Percentiles rank a stretch among this genome's conserved stretches.
phyloP scores from a whole-genome alignment of 2,113 vertebrate species.

The Pelecanoides urinatrix region DNA sequence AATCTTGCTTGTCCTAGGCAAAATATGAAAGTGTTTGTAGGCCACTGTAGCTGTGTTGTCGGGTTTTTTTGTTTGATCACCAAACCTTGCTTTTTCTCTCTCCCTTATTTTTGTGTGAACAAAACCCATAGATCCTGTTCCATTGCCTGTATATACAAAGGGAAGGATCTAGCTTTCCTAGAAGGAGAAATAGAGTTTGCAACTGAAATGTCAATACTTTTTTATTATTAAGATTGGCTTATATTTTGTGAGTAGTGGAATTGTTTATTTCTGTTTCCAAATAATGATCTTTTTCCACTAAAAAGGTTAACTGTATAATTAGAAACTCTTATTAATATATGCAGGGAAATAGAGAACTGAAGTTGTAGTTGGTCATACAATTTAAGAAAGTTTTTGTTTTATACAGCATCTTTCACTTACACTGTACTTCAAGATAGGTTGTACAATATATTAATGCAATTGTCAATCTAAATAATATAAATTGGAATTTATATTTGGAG shows the following conservation, averaged over 20 bases:
- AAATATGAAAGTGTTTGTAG: background rate
- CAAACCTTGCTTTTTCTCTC: background rate
- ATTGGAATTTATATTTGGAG: background rate
- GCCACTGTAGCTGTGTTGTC: background rate
- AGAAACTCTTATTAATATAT: background rate
- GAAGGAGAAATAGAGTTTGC: background rate
- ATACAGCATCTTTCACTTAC: background rate
- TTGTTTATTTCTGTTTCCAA: background rate
- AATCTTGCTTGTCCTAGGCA: background rate
- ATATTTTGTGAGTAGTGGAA: background rate
- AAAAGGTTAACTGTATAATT: background rate
- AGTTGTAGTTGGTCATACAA: background rate
- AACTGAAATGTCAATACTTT: background rate
- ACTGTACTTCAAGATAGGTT: background rate
- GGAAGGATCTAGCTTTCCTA: background rate
- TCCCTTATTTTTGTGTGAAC: background rate
- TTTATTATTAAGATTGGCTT: background rate
- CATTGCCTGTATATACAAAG: background rate
- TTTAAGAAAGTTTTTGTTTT: background rate
- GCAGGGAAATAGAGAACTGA: background rate
- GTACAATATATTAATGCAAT: background rate
- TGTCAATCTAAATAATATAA: background rate
- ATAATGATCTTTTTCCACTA: background rate
- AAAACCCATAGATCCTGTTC: background rate
- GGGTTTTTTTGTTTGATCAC: background rate